Conservation (phyloP, 1,140 invertebrate species). For the Acromyrmex charruanus region DNA sequence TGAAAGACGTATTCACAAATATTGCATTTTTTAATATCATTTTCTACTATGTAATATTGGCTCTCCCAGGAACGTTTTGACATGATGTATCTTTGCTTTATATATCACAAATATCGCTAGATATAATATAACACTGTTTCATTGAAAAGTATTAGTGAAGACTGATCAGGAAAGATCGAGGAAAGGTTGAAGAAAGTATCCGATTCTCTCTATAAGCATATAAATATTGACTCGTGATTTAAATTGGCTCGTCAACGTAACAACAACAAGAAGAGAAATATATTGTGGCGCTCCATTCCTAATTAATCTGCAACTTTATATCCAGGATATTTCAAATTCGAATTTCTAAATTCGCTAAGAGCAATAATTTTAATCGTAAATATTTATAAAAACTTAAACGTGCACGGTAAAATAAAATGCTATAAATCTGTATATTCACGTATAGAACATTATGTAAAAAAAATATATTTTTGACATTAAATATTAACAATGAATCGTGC, state of each 20-base stretch:
- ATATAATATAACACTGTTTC: background rate
- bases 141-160: background rate
- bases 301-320: no score
- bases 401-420: background rate
- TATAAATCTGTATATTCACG: no score
- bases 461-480: background rate
- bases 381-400: slow-evolving; percentile 3
- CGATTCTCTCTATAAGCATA: background rate
- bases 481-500: background rate
- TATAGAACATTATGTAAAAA: no score
- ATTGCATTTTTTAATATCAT: background rate
- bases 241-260: background rate
- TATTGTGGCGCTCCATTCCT: background rate
- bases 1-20: background rate
- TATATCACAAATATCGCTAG: background rate
- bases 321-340: no score
- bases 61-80: background rate
- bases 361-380: background rate
- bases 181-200: background rate
- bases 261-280: background rate
- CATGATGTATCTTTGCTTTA: background rate
- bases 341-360: background rate
- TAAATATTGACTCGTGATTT: background rate
- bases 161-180: background rate
- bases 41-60: background rate